Evolutionary conservation across 2,113 vertebrate species (phyloP).

Genomic region (Excalfactoria chinensis): DNA sequence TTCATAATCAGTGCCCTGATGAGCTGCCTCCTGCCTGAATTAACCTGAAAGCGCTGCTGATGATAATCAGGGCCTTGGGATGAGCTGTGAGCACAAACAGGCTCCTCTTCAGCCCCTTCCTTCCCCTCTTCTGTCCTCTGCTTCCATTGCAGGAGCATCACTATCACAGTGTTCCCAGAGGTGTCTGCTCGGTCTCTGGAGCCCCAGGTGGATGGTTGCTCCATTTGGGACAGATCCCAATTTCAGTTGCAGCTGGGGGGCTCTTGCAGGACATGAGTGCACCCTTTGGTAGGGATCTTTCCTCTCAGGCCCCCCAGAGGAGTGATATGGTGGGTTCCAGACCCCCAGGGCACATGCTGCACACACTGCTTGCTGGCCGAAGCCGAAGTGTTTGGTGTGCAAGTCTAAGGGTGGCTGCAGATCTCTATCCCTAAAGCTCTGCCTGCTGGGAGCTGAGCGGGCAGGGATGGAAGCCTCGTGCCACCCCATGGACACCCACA

Average conservation of each 20-base stretch:
- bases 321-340: neutral
- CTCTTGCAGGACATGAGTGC: neutral
- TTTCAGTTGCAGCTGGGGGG: neutral
- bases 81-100: neutral
- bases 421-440: neutral
- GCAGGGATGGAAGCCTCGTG: neutral
- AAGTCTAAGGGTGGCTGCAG: neutral
- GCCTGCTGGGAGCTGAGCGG: rapidly evolving
- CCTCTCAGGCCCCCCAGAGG: too few species aligned
- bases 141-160: neutral
- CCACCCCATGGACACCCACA: rapidly evolving
- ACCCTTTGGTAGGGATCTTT: too few species aligned
- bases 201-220: neutral
- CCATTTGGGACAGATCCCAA: neutral
- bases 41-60: neutral
- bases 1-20: neutral
- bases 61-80: neutral
- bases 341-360: rapidly evolving
- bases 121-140: neutral
- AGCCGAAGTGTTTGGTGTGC: rapidly evolving
- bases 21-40: slow-evolving; percentile 7
- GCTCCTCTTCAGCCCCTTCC: neutral
- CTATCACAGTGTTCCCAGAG: neutral
- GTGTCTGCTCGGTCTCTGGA: neutral
- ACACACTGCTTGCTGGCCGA: neutral